These are phyloP conservation scores for Melanocharis versteri DNA, from an alignment of 2,113 vertebrate species.

Conservation along the genomic window DNA sequence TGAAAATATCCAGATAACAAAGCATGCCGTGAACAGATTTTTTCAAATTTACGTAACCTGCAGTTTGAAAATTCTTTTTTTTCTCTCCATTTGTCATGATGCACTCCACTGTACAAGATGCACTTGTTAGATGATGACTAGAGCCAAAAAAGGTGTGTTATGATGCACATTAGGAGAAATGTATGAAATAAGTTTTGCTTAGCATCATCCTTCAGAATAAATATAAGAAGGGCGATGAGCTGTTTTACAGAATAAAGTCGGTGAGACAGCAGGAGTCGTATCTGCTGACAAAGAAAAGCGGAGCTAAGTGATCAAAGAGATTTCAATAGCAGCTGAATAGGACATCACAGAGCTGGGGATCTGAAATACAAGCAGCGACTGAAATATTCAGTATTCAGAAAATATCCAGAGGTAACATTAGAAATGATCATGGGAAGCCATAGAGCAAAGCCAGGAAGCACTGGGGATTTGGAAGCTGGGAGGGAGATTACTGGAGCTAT, in stretches of 20 bases:
- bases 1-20: neutral
- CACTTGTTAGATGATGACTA: neutral
- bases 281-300: neutral
- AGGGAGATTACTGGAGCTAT: neutral
- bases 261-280: neutral
- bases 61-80: neutral
- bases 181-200: neutral
- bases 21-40: neutral
- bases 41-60: neutral
- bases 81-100: neutral
- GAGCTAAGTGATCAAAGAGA: conserved; percentile 27
- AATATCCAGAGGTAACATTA: neutral
- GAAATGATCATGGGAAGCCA: neutral
- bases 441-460: neutral
- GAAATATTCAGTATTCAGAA: conserved; percentile 4
- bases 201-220: neutral
- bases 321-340: neutral
- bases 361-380: neutral
- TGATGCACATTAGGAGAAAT: neutral
- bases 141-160: neutral
- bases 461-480: neutral
- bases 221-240: neutral
- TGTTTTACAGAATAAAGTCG: neutral
- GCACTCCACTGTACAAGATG: neutral
- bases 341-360: neutral